Base-by-base conservation (phyloP, 2,888 invertebrate species). In the Eulithis testata region DNA sequence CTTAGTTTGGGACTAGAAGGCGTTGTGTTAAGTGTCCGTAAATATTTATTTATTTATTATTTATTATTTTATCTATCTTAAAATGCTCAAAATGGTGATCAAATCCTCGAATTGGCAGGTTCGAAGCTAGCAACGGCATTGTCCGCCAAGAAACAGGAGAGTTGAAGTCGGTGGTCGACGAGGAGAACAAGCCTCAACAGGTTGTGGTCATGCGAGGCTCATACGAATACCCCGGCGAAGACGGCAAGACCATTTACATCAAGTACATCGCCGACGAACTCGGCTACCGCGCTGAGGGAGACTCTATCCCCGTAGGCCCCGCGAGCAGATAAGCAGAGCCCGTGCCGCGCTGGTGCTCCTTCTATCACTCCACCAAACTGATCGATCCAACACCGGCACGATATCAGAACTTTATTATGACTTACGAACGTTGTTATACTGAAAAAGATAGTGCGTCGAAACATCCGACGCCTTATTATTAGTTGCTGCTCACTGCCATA, bases 241-340 rank as follows among this genome's bases (percentile, higher is more conserved):
- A 95, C 8, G 95, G 95, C 70, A 90, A 91, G 9, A 83, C 86
- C 1, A 93, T 94, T 72, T 82, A 84, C 49, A 74, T 95, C 71
- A 92, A 80, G 37, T 95, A 95, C 88, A 82, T 81, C 65, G 95
- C 95, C 54, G 95, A 96, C 76, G 95, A 95, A 83, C 94, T 85
- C 71, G 96, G 96, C 68, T 96, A 89, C 93, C 94, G 94, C 70
- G 93, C 95, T 5, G 91, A 94, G 58, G 95, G 95, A 49, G 91
- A 92, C 0, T 94, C 95, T 80, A 84, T 96, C 76, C 96, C 96
- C 66, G 94, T 94, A 50, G 4, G 9, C 53, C 12, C 14, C 6
- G 36, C 56, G 45, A 66, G 62, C 53, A 65, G 51, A 67, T 70
- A 67, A 63, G 14, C 45, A 36, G 11, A 14, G 0, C 31, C 6